Evolutionary conservation across 2,113 vertebrate genomes (phyloP).

Genomic region (Calcarius ornatus): DNA sequence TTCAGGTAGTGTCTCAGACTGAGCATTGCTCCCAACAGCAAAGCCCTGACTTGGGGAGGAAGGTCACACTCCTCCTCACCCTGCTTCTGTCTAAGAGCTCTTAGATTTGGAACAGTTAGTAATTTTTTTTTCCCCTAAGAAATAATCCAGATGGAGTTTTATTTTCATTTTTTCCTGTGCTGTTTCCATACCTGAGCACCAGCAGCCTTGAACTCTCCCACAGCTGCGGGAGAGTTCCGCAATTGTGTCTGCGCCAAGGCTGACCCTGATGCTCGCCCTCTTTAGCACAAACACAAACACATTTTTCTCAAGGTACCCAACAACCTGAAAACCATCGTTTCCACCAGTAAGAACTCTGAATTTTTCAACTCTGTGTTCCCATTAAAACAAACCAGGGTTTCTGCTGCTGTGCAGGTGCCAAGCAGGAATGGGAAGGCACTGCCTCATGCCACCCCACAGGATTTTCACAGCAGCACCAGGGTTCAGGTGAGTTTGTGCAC

Average conservation of each 20-base stretch:
- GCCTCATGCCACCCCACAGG: not conserved
- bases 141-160: not conserved
- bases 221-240: no score
- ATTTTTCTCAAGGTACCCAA: not conserved
- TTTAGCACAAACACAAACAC: not conserved
- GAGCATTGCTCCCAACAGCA: not conserved
- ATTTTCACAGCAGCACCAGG: fast-evolving
- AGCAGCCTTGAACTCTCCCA: not conserved
- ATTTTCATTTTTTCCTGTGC: not conserved
- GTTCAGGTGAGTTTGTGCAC: not conserved
- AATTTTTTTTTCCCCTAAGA: not conserved
- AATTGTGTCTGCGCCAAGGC: fast-evolving
- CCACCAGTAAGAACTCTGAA: not conserved
- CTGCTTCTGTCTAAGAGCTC: not conserved
- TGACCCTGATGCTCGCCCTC: not conserved
- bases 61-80: not conserved
- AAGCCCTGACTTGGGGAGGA: not conserved
- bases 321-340: not conserved
- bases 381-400: not conserved
- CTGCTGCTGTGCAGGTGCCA: fast-evolving
- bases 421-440: fast-evolving
- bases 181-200: not conserved
- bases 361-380: not conserved
- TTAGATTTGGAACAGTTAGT: not conserved
- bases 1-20: not conserved